phyloP scores from a whole-genome alignment of 2,888 invertebrate species.

The Drosophila atripex region DNA sequence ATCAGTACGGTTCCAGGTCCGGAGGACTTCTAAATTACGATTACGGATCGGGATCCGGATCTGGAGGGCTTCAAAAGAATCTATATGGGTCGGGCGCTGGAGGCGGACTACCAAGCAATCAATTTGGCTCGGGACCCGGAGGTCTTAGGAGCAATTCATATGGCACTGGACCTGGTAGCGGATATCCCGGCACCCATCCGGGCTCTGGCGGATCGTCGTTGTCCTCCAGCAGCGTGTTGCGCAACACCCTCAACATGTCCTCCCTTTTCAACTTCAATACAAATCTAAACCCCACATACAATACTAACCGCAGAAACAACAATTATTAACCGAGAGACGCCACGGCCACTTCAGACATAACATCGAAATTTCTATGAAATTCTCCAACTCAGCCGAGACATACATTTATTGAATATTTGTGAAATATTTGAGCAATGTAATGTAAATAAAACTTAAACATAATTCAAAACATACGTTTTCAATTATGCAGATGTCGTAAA shows the following conservation, averaged over 20 bases:
- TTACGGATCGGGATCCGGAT: neutral
- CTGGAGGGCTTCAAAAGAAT: neutral
- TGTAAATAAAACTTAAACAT: slow-evolving; percentile 26
- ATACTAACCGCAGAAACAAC: slow-evolving; percentile 16
- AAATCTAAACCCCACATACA: slow-evolving; percentile 22
- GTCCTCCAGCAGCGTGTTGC: slow-evolving; percentile 15
- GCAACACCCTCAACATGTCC: slow-evolving; percentile 3
- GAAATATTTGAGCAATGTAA: slow-evolving; percentile 25
- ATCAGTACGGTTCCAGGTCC: neutral
- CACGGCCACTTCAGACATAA: neutral
- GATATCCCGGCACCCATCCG: slow-evolving; percentile 14
- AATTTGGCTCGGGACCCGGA: slow-evolving; percentile 14
- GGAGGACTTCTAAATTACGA: neutral
- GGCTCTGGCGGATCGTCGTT: slow-evolving; percentile 7
- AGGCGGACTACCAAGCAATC: neutral
- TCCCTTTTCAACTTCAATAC: slow-evolving; percentile 35
- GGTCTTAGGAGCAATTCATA: slow-evolving; percentile 10
- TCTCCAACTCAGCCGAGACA: neutral
- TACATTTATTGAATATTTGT: slow-evolving; percentile 27
- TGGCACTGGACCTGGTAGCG: slow-evolving; percentile 24
- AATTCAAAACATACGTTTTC: neutral
- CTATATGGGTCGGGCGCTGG: neutral
- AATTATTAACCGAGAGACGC: slow-evolving; percentile 1
- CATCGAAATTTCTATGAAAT: slow-evolving; percentile 1
- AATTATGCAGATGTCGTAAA: slow-evolving; percentile 1